Percentiles rank a stretch among this genome's conserved stretches.
phyloP scores from a whole-genome alignment of 2,888 invertebrate species.

The Cistogaster globosa region DNA sequence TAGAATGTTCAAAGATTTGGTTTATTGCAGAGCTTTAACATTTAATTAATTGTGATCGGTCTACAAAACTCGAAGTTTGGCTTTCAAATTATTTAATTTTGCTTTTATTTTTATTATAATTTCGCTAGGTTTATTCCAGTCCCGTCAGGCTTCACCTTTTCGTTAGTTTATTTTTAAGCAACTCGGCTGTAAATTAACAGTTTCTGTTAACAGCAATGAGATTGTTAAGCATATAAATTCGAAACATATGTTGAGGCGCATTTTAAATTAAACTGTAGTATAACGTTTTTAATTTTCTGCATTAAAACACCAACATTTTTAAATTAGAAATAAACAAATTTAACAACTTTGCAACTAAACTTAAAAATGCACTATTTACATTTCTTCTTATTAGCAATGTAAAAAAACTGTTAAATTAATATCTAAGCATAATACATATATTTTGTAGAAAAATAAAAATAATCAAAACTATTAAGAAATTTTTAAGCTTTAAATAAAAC shows the following conservation, averaged over 20 bases:
- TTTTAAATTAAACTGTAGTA: background rate
- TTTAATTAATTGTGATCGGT: no score
- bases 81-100: no score
- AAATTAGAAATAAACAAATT: background rate
- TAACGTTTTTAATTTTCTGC: no score
- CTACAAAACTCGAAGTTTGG: no score
- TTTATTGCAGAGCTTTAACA: no score
- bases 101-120: no score
- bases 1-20: no score
- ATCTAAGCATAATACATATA: background rate
- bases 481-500: conserved; percentile 18
- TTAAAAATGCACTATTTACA: conserved; percentile 5
- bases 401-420: background rate
- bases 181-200: no score
- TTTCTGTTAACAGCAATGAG: no score
- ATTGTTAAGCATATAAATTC: background rate
- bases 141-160: no score
- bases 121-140: no score
- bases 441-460: conserved; percentile 4
- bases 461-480: conserved; percentile 18
- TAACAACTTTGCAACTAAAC: background rate
- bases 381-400: background rate
- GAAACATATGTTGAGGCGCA: conserved; percentile 16
- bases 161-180: no score
- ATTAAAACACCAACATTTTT: background rate